These are phyloP conservation scores for Drosophila biarmipes DNA, from an alignment of 1,140 invertebrate species.

Conservation along the genomic window DNA sequence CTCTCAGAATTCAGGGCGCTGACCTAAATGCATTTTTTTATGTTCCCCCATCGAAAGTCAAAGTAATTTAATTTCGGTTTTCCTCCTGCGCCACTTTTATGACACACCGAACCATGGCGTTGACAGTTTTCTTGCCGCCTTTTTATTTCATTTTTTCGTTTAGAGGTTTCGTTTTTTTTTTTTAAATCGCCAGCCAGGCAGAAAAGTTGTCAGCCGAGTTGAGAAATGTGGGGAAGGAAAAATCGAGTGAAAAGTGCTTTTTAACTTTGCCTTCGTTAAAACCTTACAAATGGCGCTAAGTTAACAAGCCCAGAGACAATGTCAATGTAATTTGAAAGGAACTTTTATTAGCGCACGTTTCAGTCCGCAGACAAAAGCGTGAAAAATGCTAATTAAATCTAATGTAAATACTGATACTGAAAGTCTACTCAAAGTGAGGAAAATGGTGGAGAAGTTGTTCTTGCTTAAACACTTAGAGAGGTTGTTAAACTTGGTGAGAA, in stretches of 20 bases:
- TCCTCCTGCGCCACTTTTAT: constrained; percentile 34
- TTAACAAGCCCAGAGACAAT: constrained; percentile 46
- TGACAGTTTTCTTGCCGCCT: constrained; percentile 42
- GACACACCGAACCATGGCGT: constrained; percentile 40
- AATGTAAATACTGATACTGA: constrained; percentile 56
- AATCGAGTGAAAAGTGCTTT: constrained; percentile 54
- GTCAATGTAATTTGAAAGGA: constrained; percentile 46
- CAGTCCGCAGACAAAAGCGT: constrained; percentile 31
- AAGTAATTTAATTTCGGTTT: constrained; percentile 63
- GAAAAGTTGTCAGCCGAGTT: constrained; percentile 29
- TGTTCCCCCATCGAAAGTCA: constrained; percentile 46
- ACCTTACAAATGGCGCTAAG: constrained; percentile 45
- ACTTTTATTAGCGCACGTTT: constrained; percentile 58
- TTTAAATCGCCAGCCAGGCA: constrained; percentile 24
- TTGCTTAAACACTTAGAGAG: constrained; percentile 13
- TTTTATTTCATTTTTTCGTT: constrained; percentile 39
- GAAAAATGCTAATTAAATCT: constrained; percentile 72
- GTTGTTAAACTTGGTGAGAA: background rate
- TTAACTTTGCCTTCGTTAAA: constrained; percentile 54
- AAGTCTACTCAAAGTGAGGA: background rate
- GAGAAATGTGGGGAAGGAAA: constrained; percentile 24
- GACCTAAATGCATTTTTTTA: constrained; percentile 54
- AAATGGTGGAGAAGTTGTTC: constrained; percentile 5
- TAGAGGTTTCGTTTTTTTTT: constrained; percentile 27
- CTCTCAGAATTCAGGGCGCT: constrained; percentile 27